Evolutionary conservation across 2,113 vertebrate species (phyloP).

Genomic region (Thymallus thymallus): DNA sequence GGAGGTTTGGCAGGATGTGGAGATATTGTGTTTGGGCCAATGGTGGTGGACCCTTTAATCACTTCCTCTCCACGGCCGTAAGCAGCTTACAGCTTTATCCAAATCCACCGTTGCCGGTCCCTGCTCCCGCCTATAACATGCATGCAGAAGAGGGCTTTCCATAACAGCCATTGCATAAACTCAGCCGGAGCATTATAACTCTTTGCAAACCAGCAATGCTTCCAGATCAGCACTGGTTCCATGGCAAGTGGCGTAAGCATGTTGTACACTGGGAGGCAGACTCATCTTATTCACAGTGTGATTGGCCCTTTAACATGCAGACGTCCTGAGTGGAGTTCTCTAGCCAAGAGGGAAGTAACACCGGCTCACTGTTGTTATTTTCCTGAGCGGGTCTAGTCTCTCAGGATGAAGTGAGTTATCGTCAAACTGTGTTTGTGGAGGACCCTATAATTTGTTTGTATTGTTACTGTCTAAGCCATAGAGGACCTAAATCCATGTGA

Average conservation of each 20-base stretch:
- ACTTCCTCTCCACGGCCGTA: conserved; percentile 71
- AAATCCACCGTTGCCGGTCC: conserved; percentile 32
- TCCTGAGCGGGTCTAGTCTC: conserved; percentile 21
- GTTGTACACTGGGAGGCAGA: conserved; percentile 72
- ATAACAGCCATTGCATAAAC: conserved; percentile 67
- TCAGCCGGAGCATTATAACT: conserved; percentile 68
- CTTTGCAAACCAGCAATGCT: conserved; percentile 67
- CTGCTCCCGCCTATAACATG: conserved; percentile 66
- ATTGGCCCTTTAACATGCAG: conserved; percentile 73
- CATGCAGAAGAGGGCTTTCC: conserved; percentile 65
- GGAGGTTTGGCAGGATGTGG: conserved; percentile 30
- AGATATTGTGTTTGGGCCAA: conserved; percentile 29
- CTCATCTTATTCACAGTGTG: conserved; percentile 75
- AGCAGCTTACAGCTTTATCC: conserved; percentile 77
- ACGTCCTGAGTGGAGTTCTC: conserved; percentile 68
- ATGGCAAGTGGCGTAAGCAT: conserved; percentile 74
- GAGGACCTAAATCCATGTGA: conserved; percentile 71
- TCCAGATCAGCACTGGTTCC: conserved; percentile 70
- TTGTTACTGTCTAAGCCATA: conserved; percentile 70
- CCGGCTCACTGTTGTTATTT: conserved; percentile 41
- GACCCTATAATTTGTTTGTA: conserved; percentile 67
- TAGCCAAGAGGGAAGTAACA: conserved; percentile 54
- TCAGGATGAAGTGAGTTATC: conserved; percentile 24
- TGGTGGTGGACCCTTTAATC: conserved; percentile 73
- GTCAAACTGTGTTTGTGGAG: conserved; percentile 58